phyloP scores from a whole-genome alignment of 2,888 invertebrate genomes.

The Philonicus albiceps region DNA sequence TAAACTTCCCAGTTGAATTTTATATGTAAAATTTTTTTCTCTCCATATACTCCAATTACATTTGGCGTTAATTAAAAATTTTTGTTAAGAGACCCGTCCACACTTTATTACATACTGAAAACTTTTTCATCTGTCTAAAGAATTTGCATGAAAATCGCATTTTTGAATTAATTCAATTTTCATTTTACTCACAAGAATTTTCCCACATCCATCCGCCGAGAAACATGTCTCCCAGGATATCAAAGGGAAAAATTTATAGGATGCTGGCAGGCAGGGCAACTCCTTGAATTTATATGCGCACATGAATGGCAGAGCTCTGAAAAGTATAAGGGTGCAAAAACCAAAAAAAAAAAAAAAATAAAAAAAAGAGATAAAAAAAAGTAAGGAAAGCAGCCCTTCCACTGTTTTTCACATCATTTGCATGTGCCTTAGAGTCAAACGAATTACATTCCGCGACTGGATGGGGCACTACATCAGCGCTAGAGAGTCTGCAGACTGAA shows the following conservation, averaged over 20 bases:
- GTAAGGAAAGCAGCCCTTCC: background rate
- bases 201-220: background rate
- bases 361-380: background rate
- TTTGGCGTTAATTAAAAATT: background rate
- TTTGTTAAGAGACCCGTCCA: background rate
- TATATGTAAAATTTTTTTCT: background rate
- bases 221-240: background rate
- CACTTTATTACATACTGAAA: background rate
- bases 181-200: conserved; percentile 42
- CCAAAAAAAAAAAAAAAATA: background rate
- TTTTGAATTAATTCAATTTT: conserved; percentile 46
- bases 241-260: conserved; percentile 21
- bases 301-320: background rate
- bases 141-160: conserved; percentile 44
- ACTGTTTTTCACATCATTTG: conserved; percentile 24
- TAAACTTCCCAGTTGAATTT: background rate
- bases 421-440: background rate
- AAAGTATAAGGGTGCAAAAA: background rate
- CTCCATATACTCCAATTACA: background rate
- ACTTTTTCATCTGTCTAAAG: background rate
- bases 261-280: background rate
- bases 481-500: background rate
- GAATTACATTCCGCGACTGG: background rate
- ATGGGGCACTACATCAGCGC: background rate
- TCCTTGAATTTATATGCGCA: conserved; percentile 12